Base-by-base conservation (phyloP, 2,888 invertebrate species). In the Apomyelois bistriatella region DNA sequence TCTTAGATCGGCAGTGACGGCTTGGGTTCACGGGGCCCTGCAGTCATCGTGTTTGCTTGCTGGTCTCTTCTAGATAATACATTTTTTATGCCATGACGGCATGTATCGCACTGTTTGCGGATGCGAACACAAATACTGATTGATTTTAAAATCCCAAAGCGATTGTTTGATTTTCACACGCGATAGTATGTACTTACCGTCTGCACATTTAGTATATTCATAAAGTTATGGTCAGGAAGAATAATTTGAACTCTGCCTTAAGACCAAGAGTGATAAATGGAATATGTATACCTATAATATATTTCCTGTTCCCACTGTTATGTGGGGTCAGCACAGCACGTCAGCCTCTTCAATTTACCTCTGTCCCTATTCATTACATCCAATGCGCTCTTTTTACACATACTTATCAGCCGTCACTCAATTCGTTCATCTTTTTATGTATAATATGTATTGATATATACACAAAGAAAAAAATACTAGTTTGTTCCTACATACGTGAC, bases 141-240 rank as follows among this genome's bases (percentile, higher is more conserved):
- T 66, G 55, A 60, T 65, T 64, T 55, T 63, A 62, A 43, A 59
- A 58, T 58, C 58, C 54, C 55, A 48, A 60, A 60, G 51, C 56
- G 57, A 54, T 56, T 68, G 61, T 69, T 67, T 68, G 69, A 67
- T 66, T 67, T 69, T 69, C 69, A 65, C 68, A 69, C 66, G 67
- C 60, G 48, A 64, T 62, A 61, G 59, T 61, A 55, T 58, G 37
- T 53, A 50, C 46, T 32, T 12, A 22, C 12, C 3, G 17, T 48
- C 37, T 48, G 37, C 48, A 37, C 37, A 48, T 53, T 41, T 53
- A 41, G 48, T 28, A 49, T 37, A 38, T 49, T 49, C 10, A 38
- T 49, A 41, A 22, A n/a, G 13, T 15, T 32, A 10, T 12, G 32
- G 40, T 40, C 16, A 16, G 16, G 8, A 40, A 13, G 16, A 3